Evolutionary conservation across 2,113 vertebrate genomes (phyloP).

Genomic region (Rhegmatorhina hoffmannsi): DNA sequence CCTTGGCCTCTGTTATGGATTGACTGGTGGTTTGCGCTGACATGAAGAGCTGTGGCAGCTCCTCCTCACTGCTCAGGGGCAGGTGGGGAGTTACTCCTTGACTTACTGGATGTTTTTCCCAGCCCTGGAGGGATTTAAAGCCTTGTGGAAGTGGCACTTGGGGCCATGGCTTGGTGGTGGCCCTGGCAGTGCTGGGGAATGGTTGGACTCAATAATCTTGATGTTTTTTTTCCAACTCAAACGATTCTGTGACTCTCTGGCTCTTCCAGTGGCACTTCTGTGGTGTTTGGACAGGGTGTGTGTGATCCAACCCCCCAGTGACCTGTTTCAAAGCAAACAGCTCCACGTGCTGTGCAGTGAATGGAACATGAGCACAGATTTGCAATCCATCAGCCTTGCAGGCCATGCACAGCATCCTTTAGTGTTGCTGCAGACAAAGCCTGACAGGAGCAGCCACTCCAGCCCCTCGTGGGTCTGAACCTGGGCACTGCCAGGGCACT

Average conservation of each 20-base stretch:
- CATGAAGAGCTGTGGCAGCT: background rate
- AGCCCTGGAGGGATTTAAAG: background rate
- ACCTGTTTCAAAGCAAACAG: background rate
- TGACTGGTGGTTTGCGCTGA: background rate
- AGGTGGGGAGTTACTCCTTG: too few species aligned
- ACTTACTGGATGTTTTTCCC: background rate
- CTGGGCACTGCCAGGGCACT: background rate
- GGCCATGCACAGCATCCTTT: background rate
- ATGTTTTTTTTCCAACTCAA: background rate
- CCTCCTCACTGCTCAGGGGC: background rate
- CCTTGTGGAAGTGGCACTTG: background rate
- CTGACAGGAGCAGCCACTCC: background rate
- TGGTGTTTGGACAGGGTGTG: background rate
- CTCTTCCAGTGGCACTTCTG: background rate
- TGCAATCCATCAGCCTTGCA: background rate
- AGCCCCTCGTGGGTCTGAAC: background rate
- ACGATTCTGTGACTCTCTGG: background rate
- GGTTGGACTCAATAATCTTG: background rate
- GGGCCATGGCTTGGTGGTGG: background rate
- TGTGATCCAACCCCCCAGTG: background rate
- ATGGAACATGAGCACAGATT: fast-evolving
- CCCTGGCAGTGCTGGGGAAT: background rate
- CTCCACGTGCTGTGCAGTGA: background rate
- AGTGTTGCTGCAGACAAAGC: background rate
- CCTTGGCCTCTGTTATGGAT: background rate